These are phyloP conservation scores for Hybognathus amarus DNA, from an alignment of 2,797 vertebrate genomes.

Conservation along the genomic window DNA sequence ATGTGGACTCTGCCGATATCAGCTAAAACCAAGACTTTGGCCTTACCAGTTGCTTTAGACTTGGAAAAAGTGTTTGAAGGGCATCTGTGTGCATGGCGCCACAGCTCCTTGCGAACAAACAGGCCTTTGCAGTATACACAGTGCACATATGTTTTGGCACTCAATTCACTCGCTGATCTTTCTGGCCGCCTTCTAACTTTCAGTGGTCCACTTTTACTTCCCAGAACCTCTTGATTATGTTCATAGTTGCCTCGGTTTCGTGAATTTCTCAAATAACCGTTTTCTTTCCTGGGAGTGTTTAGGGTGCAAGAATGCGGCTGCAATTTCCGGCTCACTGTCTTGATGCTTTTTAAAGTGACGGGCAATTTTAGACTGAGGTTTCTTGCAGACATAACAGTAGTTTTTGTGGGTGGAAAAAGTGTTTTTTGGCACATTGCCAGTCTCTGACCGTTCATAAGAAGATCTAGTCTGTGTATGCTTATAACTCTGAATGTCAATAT, in stretches of 20 bases:
- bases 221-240: slow-evolving; percentile 64
- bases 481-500: not conserved
- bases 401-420: slow-evolving; percentile 47
- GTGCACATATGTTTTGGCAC: not conserved
- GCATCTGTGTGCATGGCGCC: slow-evolving; percentile 59
- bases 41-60: not conserved
- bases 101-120: slow-evolving; percentile 32
- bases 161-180: rapidly evolving
- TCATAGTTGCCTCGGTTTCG: slow-evolving; percentile 62
- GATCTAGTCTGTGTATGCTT: not conserved
- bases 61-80: not conserved
- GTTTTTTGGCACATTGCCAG: not conserved
- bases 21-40: slow-evolving; percentile 40
- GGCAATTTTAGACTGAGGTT: slow-evolving; percentile 55
- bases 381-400: slow-evolving; percentile 67
- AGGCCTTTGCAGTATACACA: slow-evolving; percentile 66
- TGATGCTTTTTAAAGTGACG: slow-evolving; percentile 65
- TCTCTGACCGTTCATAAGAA: not conserved
- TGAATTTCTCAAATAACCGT: slow-evolving; percentile 43
- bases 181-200: slow-evolving; percentile 53
- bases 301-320: slow-evolving; percentile 45
- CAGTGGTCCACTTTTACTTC: slow-evolving; percentile 44
- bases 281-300: slow-evolving; percentile 50
- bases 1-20: slow-evolving; percentile 31
- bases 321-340: slow-evolving; percentile 56